These are phyloP conservation scores for Prunella strophiata DNA, from an alignment of 2,797 vertebrate genomes.

Conservation along the genomic window DNA sequence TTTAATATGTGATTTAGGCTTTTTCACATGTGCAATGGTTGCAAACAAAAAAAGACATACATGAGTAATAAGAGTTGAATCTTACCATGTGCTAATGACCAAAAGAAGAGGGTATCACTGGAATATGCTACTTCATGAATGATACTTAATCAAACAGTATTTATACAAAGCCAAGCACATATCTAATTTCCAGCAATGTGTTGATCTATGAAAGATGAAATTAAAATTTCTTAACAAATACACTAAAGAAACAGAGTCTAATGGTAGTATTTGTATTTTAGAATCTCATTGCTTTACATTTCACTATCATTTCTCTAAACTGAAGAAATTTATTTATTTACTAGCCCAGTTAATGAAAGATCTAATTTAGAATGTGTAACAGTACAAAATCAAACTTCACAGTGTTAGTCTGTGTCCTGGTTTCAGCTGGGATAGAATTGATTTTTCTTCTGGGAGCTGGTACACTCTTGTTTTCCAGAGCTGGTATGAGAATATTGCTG, in stretches of 20 bases:
- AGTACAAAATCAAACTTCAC: not conserved
- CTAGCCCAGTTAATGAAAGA: not conserved
- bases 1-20: not conserved
- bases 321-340: not conserved
- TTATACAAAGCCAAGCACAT: not conserved
- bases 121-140: not conserved
- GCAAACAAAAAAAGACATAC: not conserved
- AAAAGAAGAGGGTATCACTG: not conserved
- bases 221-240: not conserved
- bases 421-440: not conserved
- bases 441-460: not conserved
- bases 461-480: not conserved
- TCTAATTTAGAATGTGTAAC: not conserved
- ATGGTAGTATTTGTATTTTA: not conserved
- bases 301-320: not conserved
- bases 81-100: not conserved
- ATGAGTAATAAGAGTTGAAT: not conserved
- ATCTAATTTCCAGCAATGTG: not conserved
- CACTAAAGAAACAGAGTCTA: not conserved
- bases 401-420: not conserved
- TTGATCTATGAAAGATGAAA: not conserved
- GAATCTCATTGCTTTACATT: not conserved
- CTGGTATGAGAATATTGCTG: not conserved
- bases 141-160: not conserved
- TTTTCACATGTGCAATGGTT: not conserved